Base-by-base conservation (phyloP, 2,797 vertebrate genomes). In the Pangasius djambal region DNA sequence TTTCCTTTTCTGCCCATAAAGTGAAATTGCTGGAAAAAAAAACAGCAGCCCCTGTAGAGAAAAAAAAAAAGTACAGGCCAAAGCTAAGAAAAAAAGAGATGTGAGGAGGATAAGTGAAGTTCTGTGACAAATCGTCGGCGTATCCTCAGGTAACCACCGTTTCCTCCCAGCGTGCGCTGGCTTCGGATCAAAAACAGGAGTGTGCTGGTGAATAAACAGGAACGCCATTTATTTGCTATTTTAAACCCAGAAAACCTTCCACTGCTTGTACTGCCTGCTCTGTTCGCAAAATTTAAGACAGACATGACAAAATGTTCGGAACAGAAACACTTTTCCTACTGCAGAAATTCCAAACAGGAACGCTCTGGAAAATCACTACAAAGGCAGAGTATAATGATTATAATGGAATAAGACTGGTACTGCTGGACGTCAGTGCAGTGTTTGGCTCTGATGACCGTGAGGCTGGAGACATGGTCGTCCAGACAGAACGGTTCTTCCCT, bases 11-110 rank as follows among this genome's bases (percentile, higher is more conserved):
- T 57, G 18, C 52, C 52, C 78, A 81, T 81, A 83, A 91, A 90
- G 81, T 50, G 18, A 91, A 91, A 92, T 88, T 72, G 44, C 63
- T 74, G 77, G 86, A 90, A 88, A 77, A 77, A n/a, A 77, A 89
- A 89, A 55, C 74, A 89, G 79, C 40, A 85, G 88, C 79, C 85
- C 78, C 82, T 81, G 72, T 85, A 55, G 20, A 72, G 83, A 40
- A 40, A 28, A 72, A 52, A 52, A 85, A 91, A 85, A 91, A 88
- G 74, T 87, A 34, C 55, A 82, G 48, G 52, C 86, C 77, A 90
- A 88, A 85, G 72, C 89, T 44, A 40, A 31, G 37, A 91, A 81
- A 79, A 79, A 67, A 85, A 48, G 44, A 72, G 70, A 85, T 44
- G 87, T 63, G 69, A 89, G 16, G 57, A 44, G 75, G 65, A 85